Conservation (phyloP, 2,888 invertebrate species). For the Sialis fuliginosa region DNA sequence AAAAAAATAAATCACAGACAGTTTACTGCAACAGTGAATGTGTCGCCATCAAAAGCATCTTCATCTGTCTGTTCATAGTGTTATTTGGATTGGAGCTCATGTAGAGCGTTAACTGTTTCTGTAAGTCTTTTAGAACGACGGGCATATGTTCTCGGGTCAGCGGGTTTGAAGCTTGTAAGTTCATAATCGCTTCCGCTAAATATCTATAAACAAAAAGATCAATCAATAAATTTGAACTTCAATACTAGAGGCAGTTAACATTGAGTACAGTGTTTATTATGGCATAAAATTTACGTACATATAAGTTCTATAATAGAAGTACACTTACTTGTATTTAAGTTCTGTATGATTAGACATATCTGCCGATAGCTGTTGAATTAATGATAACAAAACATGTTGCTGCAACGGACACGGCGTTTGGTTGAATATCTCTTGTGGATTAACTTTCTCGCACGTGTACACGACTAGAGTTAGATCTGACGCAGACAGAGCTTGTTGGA, state of each 20-base stretch:
- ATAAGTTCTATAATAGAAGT: not conserved
- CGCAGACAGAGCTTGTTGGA: slow-evolving; percentile 77
- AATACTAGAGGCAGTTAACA: too few species aligned
- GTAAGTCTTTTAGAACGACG: slow-evolving; percentile 54
- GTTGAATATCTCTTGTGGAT: slow-evolving; percentile 61
- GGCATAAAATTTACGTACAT: too few species aligned
- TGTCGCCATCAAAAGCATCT: slow-evolving; percentile 55
- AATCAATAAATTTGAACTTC: too few species aligned
- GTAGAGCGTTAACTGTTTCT: slow-evolving; percentile 54
- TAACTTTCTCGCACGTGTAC: slow-evolving; percentile 69
- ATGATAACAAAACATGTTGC: slow-evolving; percentile 78
- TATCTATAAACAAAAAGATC: slow-evolving; percentile 48
- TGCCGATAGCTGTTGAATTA: slow-evolving; percentile 86
- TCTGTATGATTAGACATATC: slow-evolving; percentile 75
- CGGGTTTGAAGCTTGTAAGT: slow-evolving; percentile 56
- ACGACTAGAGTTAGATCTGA: slow-evolving; percentile 77
- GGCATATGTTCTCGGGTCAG: slow-evolving; percentile 72
- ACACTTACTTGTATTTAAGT: slow-evolving; percentile 53
- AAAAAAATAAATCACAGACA: too few species aligned
- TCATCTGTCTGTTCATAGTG: slow-evolving; percentile 42
- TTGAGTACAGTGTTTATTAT: too few species aligned
- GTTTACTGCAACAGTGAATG: slow-evolving; percentile 27
- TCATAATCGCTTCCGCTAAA: slow-evolving; percentile 72
- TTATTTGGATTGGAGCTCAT: slow-evolving; percentile 46
- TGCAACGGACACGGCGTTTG: slow-evolving; percentile 52